Conservation (phyloP, 2,888 invertebrate genomes). For the Coremacera marginata region DNA sequence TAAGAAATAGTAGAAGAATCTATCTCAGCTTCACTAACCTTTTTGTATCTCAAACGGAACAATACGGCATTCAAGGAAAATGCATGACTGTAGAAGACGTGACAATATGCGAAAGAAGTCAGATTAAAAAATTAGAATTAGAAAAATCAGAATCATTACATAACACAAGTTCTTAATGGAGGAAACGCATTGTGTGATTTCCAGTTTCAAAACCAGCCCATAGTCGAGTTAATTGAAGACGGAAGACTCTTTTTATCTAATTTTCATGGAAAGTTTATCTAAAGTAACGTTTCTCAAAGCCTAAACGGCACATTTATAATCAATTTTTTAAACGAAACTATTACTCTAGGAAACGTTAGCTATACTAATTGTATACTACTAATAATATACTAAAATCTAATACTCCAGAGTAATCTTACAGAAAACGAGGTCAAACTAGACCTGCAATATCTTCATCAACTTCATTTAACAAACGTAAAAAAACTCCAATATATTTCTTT, state of each 20-base stretch:
- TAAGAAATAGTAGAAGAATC: slow-evolving; percentile 40
- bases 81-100: slow-evolving; percentile 32
- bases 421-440: slow-evolving; percentile 35
- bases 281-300: slow-evolving; percentile 21
- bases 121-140: slow-evolving; percentile 16
- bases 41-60: slow-evolving; percentile 38
- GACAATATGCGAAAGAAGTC: slow-evolving; percentile 19
- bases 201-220: slow-evolving; percentile 33
- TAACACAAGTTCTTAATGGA: slow-evolving; percentile 30
- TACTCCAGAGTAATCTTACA: slow-evolving; percentile 14
- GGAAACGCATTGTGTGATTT: slow-evolving; percentile 39
- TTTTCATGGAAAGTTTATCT: slow-evolving; percentile 34
- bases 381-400: slow-evolving; percentile 24
- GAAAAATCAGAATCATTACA: slow-evolving; percentile 25
- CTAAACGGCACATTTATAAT: slow-evolving; percentile 38
- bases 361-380: slow-evolving; percentile 42
- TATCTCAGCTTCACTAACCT: slow-evolving; percentile 37
- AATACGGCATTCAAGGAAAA: slow-evolving; percentile 33
- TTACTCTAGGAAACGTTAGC: slow-evolving; percentile 13
- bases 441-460: slow-evolving; percentile 23
- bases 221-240: slow-evolving; percentile 40
- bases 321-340: slow-evolving; percentile 34
- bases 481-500: slow-evolving; percentile 2
- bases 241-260: slow-evolving; percentile 40
- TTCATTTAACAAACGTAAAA: slow-evolving; percentile 24